These are phyloP conservation scores for Phrynocephalus vlangalii DNA, from an alignment of 2,797 vertebrate genomes.

Conservation along the genomic window DNA sequence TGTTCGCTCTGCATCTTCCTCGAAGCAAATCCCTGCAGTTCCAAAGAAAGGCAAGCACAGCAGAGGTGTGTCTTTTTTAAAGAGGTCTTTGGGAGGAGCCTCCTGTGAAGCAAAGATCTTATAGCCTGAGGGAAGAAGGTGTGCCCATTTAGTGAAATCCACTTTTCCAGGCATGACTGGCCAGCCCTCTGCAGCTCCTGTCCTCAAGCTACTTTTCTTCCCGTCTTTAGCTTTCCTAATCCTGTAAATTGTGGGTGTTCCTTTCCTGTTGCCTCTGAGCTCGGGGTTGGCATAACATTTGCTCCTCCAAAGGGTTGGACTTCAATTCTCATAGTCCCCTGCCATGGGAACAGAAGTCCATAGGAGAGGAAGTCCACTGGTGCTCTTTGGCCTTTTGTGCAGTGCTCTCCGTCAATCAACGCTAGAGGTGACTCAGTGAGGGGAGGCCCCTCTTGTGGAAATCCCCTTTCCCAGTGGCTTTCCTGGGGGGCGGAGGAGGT, in stretches of 20 bases:
- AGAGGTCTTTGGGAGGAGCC: background rate
- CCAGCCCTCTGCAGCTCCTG: conserved; percentile 3
- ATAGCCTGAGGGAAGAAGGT: conserved; percentile 20
- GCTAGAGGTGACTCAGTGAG: background rate
- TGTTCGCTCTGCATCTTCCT: background rate
- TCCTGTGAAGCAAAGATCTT: background rate
- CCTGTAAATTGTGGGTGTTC: background rate
- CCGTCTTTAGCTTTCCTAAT: background rate
- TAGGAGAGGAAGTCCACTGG: background rate
- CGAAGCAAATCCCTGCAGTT: background rate
- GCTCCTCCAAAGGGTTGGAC: no score
- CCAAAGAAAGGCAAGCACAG: background rate
- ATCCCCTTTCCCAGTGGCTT: background rate
- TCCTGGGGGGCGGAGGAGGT: background rate
- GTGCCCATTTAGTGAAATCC: background rate
- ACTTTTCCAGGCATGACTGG: background rate
- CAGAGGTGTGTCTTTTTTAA: background rate
- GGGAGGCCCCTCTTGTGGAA: no score
- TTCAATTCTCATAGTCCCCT: background rate
- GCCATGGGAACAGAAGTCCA: background rate
- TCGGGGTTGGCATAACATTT: background rate
- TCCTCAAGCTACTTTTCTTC: background rate
- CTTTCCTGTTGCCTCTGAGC: background rate
- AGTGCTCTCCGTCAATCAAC: background rate
- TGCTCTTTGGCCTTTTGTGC: background rate